A percentile compares a stretch with the other conserved stretches of the same genome.
Evolutionary conservation across 23 tunicate genomes (phyloP).

Genomic region (Botrylloides violaceus): DNA sequence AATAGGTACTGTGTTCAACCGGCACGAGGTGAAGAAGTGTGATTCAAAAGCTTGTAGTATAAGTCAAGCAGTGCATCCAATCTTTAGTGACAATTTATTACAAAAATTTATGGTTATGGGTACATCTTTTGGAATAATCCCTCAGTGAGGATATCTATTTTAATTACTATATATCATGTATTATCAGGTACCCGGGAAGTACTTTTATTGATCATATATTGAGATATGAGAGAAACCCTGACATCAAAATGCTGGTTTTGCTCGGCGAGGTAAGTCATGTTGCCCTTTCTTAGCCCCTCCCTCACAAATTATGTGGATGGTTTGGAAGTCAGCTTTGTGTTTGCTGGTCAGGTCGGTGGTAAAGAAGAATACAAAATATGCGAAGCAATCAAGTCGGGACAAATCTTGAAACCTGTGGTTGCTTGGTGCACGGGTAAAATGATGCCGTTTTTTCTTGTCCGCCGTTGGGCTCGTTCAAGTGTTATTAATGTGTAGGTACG

Average conservation of each 20-base stretch:
- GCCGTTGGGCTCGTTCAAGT: neutral
- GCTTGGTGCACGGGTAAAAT: conserved; percentile 98
- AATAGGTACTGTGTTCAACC: too few relatives aligned
- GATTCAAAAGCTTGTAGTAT: too few relatives aligned
- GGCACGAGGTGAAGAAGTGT: too few relatives aligned
- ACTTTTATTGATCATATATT: conserved; percentile 84
- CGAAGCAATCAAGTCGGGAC: conserved; percentile 65
- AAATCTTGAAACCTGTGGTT: conserved; percentile 73
- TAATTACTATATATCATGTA: neutral
- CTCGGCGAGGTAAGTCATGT: conserved; percentile 96
- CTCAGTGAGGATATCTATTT: too few relatives aligned
- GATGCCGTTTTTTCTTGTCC: neutral
- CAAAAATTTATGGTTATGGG: too few relatives aligned
- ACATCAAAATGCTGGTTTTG: conserved; percentile 82
- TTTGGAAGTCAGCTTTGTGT: too few relatives aligned
- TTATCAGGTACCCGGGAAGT: conserved; percentile 84
- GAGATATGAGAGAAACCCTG: conserved; percentile 70
- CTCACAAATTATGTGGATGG: too few relatives aligned
- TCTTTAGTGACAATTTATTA: too few relatives aligned
- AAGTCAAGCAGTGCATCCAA: too few relatives aligned
- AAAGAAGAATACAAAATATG: conserved; percentile 89
- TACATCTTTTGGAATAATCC: too few relatives aligned
- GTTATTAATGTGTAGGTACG: conserved; percentile 50
- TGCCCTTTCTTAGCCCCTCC: too few relatives aligned
- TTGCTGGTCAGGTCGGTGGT: conserved; percentile 73